A percentile compares a stretch with the other conserved stretches of the same genome.
Evolutionary conservation across 2,113 vertebrate genomes (phyloP).

Genomic region (Pollimyrus isidori): DNA sequence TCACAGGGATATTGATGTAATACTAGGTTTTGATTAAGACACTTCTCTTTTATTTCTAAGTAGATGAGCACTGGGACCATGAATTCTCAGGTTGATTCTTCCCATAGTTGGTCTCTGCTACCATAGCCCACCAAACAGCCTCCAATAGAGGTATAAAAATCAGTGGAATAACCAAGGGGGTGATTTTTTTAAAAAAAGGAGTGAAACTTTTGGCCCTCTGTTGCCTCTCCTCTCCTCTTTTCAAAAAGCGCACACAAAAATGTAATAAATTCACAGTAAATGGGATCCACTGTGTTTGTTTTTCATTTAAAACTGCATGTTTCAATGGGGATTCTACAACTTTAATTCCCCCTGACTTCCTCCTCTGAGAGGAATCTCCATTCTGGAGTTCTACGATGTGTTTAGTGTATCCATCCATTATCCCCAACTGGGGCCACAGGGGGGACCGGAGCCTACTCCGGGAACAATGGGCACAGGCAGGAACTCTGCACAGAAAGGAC

Average conservation of each 20-base stretch:
- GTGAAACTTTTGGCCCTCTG: neutral
- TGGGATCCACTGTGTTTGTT: neutral
- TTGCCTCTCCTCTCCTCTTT: neutral
- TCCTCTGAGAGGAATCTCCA: too few relatives aligned
- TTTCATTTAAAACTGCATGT: neutral
- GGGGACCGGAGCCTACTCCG: too few relatives aligned
- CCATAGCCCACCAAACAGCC: neutral
- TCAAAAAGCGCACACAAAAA: neutral
- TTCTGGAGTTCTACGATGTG: too few relatives aligned
- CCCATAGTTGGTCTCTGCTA: conserved; percentile 27
- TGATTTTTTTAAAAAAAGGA: neutral
- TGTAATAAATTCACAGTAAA: neutral
- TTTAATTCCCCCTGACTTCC: conserved; percentile 10
- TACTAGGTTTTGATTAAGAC: conserved; percentile 42
- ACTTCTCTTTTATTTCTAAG: conserved; percentile 43
- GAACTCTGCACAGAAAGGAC: too few relatives aligned
- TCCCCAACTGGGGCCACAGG: too few relatives aligned
- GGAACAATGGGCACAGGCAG: too few relatives aligned
- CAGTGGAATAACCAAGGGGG: neutral
- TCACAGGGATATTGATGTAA: conserved; percentile 48
- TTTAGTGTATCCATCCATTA: too few relatives aligned
- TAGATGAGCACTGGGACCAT: conserved; percentile 49
- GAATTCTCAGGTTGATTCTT: conserved; percentile 44
- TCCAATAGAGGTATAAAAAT: neutral
- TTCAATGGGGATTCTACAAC: neutral